Conservation (phyloP, 2,113 vertebrate genomes). For the Barnardius zonarius region DNA sequence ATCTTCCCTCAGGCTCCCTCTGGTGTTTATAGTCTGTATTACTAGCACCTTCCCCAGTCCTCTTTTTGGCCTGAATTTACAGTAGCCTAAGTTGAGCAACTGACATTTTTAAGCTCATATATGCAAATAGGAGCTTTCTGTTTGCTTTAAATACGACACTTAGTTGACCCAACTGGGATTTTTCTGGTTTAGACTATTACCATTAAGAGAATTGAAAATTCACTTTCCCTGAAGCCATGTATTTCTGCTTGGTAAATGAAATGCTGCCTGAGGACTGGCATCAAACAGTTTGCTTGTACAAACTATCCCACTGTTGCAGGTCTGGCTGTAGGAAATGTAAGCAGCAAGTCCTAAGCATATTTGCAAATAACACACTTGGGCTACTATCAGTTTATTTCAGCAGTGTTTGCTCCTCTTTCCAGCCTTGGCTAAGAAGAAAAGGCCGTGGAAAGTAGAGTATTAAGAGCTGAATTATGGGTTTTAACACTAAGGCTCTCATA, state of each 20-base stretch:
- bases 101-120: neutral
- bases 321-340: neutral
- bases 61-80: neutral
- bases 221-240: neutral
- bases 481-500: neutral
- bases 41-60: neutral
- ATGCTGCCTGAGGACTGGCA: neutral
- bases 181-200: neutral
- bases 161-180: neutral
- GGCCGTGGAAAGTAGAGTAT: neutral
- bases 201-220: neutral
- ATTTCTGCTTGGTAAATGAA: neutral
- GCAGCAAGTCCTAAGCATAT: neutral
- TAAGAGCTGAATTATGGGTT: neutral
- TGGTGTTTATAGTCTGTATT: neutral
- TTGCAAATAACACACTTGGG: neutral
- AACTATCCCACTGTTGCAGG: neutral
- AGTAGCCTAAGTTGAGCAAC: neutral
- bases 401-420: neutral
- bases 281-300: neutral
- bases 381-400: neutral
- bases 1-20: neutral
- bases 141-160: neutral
- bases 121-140: neutral
- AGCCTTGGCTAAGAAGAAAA: neutral